Conservation (phyloP, 2,888 invertebrate genomes). For the Thelaira solivaga region DNA sequence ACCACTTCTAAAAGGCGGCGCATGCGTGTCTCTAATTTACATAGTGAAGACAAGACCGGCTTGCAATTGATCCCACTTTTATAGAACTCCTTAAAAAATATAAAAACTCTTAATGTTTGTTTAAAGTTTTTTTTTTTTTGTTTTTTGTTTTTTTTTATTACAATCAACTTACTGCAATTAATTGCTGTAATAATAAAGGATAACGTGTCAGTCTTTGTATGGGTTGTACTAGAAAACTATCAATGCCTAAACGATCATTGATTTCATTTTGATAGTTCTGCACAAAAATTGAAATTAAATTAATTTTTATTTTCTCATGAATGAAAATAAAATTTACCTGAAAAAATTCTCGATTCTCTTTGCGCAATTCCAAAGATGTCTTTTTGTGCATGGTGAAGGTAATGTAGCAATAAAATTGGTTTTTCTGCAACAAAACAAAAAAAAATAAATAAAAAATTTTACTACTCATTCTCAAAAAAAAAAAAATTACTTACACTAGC, state of each 20-base stretch:
- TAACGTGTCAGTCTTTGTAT: constrained; percentile 77
- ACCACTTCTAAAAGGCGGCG: constrained; percentile 74
- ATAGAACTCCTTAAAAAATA: constrained; percentile 76
- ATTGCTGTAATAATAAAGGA: constrained; percentile 75
- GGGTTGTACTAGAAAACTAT: constrained; percentile 77
- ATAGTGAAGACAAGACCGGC: constrained; percentile 74
- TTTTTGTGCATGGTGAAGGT: constrained; percentile 76
- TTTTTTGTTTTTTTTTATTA: background rate
- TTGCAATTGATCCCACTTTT: constrained; percentile 75
- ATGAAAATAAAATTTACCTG: constrained; percentile 69
- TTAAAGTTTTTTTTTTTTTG: too few species aligned
- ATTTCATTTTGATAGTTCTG: constrained; percentile 72
- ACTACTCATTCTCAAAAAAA: too few species aligned
- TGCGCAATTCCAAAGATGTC: constrained; percentile 74
- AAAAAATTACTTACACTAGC: too few species aligned
- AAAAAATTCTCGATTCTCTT: constrained; percentile 73
- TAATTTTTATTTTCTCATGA: background rate
- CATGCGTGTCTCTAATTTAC: constrained; percentile 75
- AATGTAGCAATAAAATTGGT: constrained; percentile 75
- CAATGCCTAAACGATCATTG: constrained; percentile 76
- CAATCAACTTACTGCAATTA: constrained; percentile 71
- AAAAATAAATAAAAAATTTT: background rate
- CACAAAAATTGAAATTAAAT: background rate
- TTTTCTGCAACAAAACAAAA: constrained; percentile 67
- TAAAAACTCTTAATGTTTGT: too few species aligned